Conservation (phyloP, 2,797 vertebrate genomes). For the Ispidina picta region DNA sequence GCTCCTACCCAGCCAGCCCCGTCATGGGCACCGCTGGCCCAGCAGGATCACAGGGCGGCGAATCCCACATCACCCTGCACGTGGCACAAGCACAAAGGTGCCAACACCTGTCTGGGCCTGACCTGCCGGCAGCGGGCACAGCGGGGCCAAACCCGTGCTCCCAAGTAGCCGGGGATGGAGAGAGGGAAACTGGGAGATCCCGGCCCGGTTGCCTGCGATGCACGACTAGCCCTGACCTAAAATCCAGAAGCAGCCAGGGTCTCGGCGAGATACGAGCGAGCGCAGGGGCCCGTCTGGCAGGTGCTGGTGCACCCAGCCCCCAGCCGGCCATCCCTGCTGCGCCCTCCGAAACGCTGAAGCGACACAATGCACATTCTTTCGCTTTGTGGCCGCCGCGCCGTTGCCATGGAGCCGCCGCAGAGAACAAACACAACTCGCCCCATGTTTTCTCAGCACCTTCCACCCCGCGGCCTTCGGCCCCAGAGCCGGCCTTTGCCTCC, state of each 20-base stretch:
- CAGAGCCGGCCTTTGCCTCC: neutral
- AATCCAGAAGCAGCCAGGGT: neutral
- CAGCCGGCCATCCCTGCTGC: slow-evolving; percentile 24
- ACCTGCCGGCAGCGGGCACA: rapidly evolving
- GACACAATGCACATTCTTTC: slow-evolving; percentile 69
- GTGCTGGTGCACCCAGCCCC: slow-evolving; percentile 38
- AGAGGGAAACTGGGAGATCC: neutral
- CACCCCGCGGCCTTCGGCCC: slow-evolving; percentile 24
- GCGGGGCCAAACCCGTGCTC: rapidly evolving
- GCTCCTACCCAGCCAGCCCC: neutral
- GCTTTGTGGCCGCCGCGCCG: slow-evolving; percentile 49
- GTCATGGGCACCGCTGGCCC: neutral
- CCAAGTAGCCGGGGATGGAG: neutral
- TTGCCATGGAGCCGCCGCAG: slow-evolving; percentile 67
- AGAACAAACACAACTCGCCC: slow-evolving; percentile 64
- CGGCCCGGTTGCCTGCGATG: rapidly evolving
- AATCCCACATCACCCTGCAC: rapidly evolving
- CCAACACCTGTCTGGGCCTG: neutral
- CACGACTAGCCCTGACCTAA: neutral
- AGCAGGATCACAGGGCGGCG: neutral
- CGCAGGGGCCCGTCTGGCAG: neutral
- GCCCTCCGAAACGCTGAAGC: slow-evolving; percentile 62
- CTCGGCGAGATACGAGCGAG: rapidly evolving
- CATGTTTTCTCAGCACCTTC: slow-evolving; percentile 59
- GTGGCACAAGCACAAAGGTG: neutral